phyloP scores from a whole-genome alignment of 1,140 invertebrate genomes.

The Neelides sp. region DNA sequence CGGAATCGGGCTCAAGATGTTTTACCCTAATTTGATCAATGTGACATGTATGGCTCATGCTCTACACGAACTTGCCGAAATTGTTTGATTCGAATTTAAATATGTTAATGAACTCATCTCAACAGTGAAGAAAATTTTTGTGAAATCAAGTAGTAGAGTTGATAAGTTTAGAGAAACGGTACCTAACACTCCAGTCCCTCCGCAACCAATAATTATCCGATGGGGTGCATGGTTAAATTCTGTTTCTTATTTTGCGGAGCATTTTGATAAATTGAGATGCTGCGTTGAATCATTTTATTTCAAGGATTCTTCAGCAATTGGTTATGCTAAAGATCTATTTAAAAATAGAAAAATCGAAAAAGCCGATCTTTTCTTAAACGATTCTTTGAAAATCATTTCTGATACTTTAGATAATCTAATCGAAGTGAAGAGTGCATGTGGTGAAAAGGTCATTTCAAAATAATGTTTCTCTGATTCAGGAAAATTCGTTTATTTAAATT shows the following conservation, averaged over 20 bases:
- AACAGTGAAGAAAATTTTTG: slow-evolving; percentile 32
- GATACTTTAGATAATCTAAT: no score
- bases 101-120: slow-evolving; percentile 31
- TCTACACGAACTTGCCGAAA: slow-evolving; percentile 34
- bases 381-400: no score
- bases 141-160: slow-evolving; percentile 33
- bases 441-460: no score
- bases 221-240: slow-evolving; percentile 35
- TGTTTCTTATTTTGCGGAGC: slow-evolving; percentile 5
- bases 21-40: slow-evolving; percentile 31
- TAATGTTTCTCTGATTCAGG: no score
- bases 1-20: slow-evolving; percentile 27
- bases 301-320: no score
- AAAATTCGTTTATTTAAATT: no score
- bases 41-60: slow-evolving; percentile 36
- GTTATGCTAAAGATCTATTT: no score
- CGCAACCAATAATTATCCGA: slow-evolving; percentile 35
- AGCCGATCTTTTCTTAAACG: no score
- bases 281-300: no score
- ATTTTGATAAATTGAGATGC: slow-evolving; percentile 8
- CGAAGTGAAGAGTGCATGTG: no score
- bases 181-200: slow-evolving; percentile 34
- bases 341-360: no score
- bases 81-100: slow-evolving; percentile 31
- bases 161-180: slow-evolving; percentile 32